Percentiles rank a stretch among this genome's conserved stretches.
Conservation (phyloP, 2,113 vertebrate genomes). For the Sula dactylatra region DNA sequence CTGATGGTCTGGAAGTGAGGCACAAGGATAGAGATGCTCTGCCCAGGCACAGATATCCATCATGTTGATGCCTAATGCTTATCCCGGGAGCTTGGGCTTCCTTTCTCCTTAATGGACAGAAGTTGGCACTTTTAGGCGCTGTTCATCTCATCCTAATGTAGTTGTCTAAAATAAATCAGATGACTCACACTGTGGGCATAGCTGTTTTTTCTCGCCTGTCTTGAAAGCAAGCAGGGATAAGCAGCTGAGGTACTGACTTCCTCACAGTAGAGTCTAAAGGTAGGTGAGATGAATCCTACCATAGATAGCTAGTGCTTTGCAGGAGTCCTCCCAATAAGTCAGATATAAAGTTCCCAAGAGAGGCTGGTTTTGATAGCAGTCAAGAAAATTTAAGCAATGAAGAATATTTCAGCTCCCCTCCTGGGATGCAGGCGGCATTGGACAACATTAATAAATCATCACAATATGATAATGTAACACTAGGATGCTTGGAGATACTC, state of each 20-base stretch:
- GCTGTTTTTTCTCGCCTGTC: neutral
- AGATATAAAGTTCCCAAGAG: neutral
- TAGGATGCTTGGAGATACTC: neutral
- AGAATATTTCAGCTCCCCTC: neutral
- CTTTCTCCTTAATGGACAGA: neutral
- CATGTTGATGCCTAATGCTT: neutral
- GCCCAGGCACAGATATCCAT: neutral
- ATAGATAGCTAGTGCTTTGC: neutral
- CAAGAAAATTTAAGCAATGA: neutral
- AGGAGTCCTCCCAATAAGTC: neutral
- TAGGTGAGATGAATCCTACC: neutral
- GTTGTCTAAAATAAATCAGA: neutral
- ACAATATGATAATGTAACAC: neutral
- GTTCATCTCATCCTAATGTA: neutral
- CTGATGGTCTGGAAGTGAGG: accelerated
- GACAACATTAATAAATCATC: neutral
- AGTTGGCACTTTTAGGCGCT: neutral
- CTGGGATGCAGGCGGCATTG: accelerated
- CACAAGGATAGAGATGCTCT: neutral
- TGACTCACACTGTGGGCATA: neutral
- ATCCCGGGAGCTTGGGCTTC: neutral
- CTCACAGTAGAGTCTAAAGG: neutral
- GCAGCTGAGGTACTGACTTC: neutral
- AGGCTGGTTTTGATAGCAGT: neutral
- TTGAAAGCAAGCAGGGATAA: neutral